Evolutionary conservation across 2,888 invertebrate genomes (phyloP).

Genomic region (Horisme vitalbata): DNA sequence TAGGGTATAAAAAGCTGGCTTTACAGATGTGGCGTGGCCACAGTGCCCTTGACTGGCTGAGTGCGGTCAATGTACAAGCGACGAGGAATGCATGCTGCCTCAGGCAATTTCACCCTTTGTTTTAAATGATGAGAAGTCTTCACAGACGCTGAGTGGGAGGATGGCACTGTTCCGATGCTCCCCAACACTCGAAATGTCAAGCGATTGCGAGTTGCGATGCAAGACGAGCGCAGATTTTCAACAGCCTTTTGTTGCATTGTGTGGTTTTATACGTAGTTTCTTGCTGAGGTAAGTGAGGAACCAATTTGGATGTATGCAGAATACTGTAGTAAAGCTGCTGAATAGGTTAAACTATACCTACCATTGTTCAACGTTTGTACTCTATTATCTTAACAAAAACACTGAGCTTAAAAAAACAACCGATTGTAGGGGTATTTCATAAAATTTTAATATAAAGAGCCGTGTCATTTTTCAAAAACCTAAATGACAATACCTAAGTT

Average conservation of each 20-base stretch:
- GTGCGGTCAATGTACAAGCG: constrained; percentile 67
- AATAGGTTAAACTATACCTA: too few relatives aligned
- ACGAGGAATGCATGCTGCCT: constrained; percentile 57
- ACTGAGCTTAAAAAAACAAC: too few relatives aligned
- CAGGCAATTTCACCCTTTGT: constrained; percentile 73
- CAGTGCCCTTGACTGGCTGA: constrained; percentile 57
- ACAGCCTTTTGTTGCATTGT: constrained; percentile 58
- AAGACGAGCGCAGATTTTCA: constrained; percentile 63
- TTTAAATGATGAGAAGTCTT: constrained; percentile 70
- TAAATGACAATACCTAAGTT: too few relatives aligned
- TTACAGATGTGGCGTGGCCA: constrained; percentile 45
- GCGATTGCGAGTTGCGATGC: constrained; percentile 59
- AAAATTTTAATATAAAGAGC: too few relatives aligned
- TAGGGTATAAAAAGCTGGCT: constrained; percentile 36
- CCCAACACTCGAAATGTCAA: constrained; percentile 62
- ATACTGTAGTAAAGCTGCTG: too few relatives aligned
- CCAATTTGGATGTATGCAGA: too few relatives aligned
- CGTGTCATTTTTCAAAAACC: too few relatives aligned
- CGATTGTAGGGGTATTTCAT: too few relatives aligned
- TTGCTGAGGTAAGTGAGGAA: not conserved
- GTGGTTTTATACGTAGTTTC: constrained; percentile 1
- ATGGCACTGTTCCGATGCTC: constrained; percentile 67
- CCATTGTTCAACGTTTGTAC: too few relatives aligned
- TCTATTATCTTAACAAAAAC: too few relatives aligned
- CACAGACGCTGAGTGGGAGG: constrained; percentile 64